phyloP scores from a whole-genome alignment of 1,140 invertebrate genomes.

The Drosophila orena region DNA sequence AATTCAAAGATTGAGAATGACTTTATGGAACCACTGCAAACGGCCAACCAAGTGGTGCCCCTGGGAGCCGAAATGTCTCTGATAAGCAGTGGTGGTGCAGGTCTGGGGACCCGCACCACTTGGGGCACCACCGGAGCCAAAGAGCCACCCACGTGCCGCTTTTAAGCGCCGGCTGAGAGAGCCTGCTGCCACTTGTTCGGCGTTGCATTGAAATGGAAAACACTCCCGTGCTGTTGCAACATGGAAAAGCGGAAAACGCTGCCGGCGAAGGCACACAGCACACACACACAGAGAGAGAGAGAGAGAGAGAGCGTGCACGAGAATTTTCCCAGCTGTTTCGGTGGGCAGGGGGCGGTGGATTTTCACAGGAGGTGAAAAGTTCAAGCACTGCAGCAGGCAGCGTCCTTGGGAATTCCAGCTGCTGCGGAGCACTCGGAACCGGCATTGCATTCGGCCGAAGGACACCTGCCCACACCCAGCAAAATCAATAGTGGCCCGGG shows the following conservation, averaged over 20 bases:
- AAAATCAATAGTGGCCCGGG: constrained; percentile 67
- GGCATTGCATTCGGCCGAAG: constrained; percentile 61
- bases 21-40: background rate
- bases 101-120: constrained; percentile 46
- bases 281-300: background rate
- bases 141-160: constrained; percentile 25
- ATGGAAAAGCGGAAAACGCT: constrained; percentile 37
- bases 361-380: constrained; percentile 56
- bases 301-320: constrained; percentile 19
- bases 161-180: constrained; percentile 14
- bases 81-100: constrained; percentile 12
- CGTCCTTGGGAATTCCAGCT: constrained; percentile 58
- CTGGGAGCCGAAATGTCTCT: constrained; percentile 14
- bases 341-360: background rate
- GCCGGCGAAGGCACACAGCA: constrained; percentile 28
- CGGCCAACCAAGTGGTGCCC: constrained; percentile 54
- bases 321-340: constrained; percentile 57
- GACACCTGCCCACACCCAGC: constrained; percentile 47
- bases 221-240: constrained; percentile 38
- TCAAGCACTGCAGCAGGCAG: constrained; percentile 54
- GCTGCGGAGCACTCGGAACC: constrained; percentile 35
- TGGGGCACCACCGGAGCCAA: constrained; percentile 9
- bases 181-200: constrained; percentile 45
- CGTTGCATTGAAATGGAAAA: constrained; percentile 52
- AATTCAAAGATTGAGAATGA: background rate